Percentiles rank a stretch among this genome's conserved stretches.
Conservation (phyloP, 2,797 vertebrate species). For the Triplophysa yarkandensis region DNA sequence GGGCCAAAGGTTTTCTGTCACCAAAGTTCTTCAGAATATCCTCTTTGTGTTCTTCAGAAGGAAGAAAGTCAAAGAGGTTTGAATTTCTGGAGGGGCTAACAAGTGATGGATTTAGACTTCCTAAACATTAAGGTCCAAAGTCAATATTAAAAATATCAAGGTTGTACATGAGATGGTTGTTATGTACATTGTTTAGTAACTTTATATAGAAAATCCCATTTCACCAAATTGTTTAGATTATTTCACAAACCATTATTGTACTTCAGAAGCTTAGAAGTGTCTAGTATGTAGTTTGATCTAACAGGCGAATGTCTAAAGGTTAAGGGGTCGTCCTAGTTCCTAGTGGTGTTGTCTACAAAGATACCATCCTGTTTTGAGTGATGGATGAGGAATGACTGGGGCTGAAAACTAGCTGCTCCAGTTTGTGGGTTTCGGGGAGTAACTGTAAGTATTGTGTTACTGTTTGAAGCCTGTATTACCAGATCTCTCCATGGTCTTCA, state of each 20-base stretch:
- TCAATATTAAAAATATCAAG: too few species aligned
- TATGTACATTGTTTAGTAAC: too few species aligned
- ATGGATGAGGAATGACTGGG: slow-evolving; percentile 32
- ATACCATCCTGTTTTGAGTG: slow-evolving; percentile 44
- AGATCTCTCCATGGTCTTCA: slow-evolving; percentile 52
- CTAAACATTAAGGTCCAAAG: not conserved
- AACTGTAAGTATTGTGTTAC: slow-evolving; percentile 69
- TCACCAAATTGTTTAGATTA: too few species aligned
- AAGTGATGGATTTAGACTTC: too few species aligned
- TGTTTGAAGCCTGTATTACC: slow-evolving; percentile 73
- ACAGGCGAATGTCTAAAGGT: not conserved
- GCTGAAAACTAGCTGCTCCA: slow-evolving; percentile 70
- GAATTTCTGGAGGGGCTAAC: too few species aligned
- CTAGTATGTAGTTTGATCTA: not conserved
- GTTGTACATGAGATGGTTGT: too few species aligned
- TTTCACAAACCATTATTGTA: not conserved
- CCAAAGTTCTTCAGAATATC: too few species aligned
- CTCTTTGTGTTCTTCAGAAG: too few species aligned
- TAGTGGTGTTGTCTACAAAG: slow-evolving; percentile 4
- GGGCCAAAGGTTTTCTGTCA: too few species aligned
- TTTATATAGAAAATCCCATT: too few species aligned
- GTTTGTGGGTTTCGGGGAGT: slow-evolving; percentile 79
- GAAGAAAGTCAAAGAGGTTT: too few species aligned
- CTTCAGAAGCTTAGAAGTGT: not conserved
- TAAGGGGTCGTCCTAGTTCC: slow-evolving; percentile 7